Evolutionary conservation across 2,113 vertebrate species (phyloP), one percentile per base, ranked within the genome.

Genomic region (Patagioenas fasciata): DNA sequence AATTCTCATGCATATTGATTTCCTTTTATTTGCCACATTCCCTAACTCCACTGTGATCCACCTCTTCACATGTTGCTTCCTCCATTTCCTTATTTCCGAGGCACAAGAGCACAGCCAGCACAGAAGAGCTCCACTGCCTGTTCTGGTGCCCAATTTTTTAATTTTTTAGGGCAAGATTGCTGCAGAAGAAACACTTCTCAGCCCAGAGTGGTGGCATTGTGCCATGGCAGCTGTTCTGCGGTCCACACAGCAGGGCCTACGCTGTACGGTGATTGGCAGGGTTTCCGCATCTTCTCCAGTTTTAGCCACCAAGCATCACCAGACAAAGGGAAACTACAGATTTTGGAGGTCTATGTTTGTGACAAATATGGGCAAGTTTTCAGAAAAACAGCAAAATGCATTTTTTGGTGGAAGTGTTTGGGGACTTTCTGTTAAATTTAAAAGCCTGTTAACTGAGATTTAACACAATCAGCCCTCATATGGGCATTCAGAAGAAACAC

Each of bases 231-330:
- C 65, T 85, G 38, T 38, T 64, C 42, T 2, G 9, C 17, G 29
- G 42, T 18, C 42, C 57, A 8, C 4, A 0, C 0, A 5, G 53
- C 58, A 57, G n/a, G 50, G 23, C 26, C 21, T 19, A 8, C 0
- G 4, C 23, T 8, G 25, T 11, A 17, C 53, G 61, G 69, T 25
- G 26, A 24, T 0, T 11, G 58, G 32, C 21, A 80, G 36, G 19
- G 32, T 13, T 72, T 74, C 64, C 61, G 15, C 32, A 20, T 14
- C 61, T 73, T 2, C 29, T 56, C 56, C 1, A 1, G 15, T 67
- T 62, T 32, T 51, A 53, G 71, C 34, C 54, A 40, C 58, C 28
- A 12, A 32, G 16, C 56, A 32, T 66, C 36, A 25, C 19, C 10
- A n/a, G 34, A 14, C 34, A 40, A 54, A 42, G 32, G n/a, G 56